phyloP scores from a whole-genome alignment of 1,140 invertebrate genomes.

The Vanessa atalanta region DNA sequence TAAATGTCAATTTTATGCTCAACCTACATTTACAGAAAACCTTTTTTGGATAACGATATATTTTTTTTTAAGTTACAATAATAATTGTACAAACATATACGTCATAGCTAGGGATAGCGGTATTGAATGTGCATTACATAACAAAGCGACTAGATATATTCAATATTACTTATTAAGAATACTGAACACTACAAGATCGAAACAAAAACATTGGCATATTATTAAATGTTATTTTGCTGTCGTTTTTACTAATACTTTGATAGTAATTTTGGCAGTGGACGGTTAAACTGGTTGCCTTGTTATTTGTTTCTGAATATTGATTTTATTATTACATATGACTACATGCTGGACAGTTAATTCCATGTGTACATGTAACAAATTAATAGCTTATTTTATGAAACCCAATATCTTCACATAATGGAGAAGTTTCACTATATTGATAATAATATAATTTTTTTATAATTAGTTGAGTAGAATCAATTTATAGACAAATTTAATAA shows the following conservation, averaged over 20 bases:
- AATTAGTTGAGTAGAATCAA: neutral
- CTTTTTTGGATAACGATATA: slow-evolving; percentile 8
- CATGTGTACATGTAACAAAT: neutral
- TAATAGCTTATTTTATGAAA: neutral
- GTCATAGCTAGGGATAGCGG: neutral
- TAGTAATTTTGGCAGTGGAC: slow-evolving; percentile 48
- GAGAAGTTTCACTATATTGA: too few species aligned
- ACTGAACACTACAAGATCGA: neutral
- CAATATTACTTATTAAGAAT: slow-evolving; percentile 13
- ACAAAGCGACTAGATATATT: slow-evolving; percentile 28
- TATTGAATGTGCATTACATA: slow-evolving; percentile 8
- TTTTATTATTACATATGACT: neutral
- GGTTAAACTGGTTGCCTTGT: slow-evolving; percentile 39
- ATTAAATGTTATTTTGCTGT: neutral
- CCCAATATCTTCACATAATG: too few species aligned
- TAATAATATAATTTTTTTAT: too few species aligned
- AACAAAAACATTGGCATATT: neutral
- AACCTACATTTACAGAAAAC: slow-evolving; percentile 3
- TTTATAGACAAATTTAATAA: too few species aligned
- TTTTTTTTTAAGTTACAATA: slow-evolving; percentile 11
- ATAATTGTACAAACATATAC: slow-evolving; percentile 7
- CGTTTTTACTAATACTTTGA: neutral
- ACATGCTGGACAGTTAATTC: neutral
- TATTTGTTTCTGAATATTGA: neutral
- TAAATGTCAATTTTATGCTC: neutral